Conservation (phyloP, 37 sponge, comb jelly and placozoan species). For the Hormiphora californensis region DNA sequence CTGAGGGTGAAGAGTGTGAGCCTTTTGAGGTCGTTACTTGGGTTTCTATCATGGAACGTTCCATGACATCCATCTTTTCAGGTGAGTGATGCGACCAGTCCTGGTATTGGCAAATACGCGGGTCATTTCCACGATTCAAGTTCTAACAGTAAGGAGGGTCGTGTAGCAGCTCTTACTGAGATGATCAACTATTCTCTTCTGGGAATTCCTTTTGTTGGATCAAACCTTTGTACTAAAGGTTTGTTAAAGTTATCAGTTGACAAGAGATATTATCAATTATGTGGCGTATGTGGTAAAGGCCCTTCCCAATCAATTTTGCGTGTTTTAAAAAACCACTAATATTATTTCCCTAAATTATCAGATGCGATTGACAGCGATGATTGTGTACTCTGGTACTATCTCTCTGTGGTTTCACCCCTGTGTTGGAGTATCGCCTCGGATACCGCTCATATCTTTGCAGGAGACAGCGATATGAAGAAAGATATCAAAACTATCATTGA, state of each 20-base stretch:
- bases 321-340: no score
- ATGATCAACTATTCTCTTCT: slow-evolving; percentile 5
- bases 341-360: no score
- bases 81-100: slow-evolving; percentile 50
- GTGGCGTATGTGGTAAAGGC: no score
- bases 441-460: not conserved
- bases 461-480: not conserved
- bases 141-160: not conserved
- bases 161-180: not conserved
- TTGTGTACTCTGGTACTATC: slow-evolving; percentile 10
- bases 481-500: not conserved
- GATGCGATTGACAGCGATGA: no score
- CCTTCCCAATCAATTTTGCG: no score
- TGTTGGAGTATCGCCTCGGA: not conserved
- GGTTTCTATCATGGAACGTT: not conserved
- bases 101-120: slow-evolving; percentile 4
- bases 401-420: slow-evolving; percentile 29
- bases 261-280: no score
- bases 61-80: not conserved
- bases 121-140: slow-evolving; percentile 10
- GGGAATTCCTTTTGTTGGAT: not conserved
- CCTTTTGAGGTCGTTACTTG: no score
- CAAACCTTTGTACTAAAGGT: slow-evolving; percentile 36
- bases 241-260: no score
- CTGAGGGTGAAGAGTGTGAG: not conserved